Evolutionary conservation across 2,797 vertebrate species (phyloP).

Genomic region (Melanotaenia maccullochi): DNA sequence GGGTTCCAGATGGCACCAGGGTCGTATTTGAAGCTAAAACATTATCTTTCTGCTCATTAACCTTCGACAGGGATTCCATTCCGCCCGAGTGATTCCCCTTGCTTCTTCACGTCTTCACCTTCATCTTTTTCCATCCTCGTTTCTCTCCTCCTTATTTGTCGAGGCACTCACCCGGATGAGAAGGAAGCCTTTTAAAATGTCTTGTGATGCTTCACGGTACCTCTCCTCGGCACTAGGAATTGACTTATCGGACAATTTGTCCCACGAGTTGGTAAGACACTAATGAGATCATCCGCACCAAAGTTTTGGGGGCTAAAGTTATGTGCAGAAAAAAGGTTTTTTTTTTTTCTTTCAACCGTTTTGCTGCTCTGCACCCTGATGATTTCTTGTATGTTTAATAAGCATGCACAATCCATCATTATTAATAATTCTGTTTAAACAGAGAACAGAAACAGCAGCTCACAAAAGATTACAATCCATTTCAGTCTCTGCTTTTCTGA

Average conservation of each 20-base stretch:
- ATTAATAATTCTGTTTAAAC: conserved; percentile 5
- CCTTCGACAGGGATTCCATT: conserved; percentile 78
- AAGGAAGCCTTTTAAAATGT: conserved; percentile 78
- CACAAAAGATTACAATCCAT: background rate
- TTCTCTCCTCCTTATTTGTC: conserved; percentile 73
- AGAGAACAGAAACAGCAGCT: background rate
- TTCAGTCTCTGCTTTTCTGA: background rate
- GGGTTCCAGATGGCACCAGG: conserved; percentile 64
- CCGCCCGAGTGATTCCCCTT: conserved; percentile 58
- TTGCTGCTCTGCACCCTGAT: background rate
- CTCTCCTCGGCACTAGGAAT: conserved; percentile 58
- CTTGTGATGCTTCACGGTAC: conserved; percentile 74
- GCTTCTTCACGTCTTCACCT: conserved; percentile 73
- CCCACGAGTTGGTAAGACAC: conserved; percentile 69
- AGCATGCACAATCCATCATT: background rate
- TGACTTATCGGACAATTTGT: conserved; percentile 82
- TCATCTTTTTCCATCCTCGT: conserved; percentile 65
- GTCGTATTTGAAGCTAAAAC: conserved; percentile 76
- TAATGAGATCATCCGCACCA: conserved; percentile 73
- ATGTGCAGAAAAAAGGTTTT: conserved; percentile 22
- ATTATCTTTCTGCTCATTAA: conserved; percentile 84
- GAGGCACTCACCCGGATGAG: conserved; percentile 74
- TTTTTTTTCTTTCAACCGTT: conserved; percentile 22
- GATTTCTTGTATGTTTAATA: background rate
- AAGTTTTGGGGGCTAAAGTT: conserved; percentile 61